phyloP scores from a whole-genome alignment of 2,113 vertebrate species.

The Lagopus leucura region DNA sequence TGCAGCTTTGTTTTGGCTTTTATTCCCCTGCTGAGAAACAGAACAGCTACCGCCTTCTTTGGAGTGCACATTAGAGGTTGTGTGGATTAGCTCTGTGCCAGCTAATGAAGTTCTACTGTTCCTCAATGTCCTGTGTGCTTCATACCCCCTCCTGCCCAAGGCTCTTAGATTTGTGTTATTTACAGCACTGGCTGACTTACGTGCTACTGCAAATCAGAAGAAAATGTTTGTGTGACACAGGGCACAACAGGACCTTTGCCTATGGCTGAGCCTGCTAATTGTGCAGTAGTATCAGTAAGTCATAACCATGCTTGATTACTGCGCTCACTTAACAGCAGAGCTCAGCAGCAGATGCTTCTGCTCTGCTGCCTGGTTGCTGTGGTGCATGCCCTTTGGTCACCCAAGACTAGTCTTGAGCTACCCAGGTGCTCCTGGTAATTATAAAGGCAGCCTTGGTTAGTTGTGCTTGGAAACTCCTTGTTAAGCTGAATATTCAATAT shows the following conservation, averaged over 20 bases:
- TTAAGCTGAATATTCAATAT: not conserved
- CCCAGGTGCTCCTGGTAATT: not conserved
- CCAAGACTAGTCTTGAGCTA: not conserved
- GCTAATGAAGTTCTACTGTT: conserved; percentile 8
- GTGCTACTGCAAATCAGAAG: not conserved
- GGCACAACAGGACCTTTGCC: not conserved
- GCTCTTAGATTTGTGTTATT: not conserved
- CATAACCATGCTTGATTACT: not conserved
- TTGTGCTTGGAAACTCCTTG: not conserved
- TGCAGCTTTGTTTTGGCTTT: not conserved
- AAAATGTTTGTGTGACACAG: not conserved
- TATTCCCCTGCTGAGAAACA: not conserved
- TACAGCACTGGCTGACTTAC: not conserved
- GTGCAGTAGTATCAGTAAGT: not conserved
- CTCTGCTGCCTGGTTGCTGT: not conserved
- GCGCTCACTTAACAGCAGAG: not conserved
- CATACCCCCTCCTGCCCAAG: not conserved
- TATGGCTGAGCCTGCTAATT: not conserved
- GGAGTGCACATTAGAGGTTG: not conserved
- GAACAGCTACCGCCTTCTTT: not conserved
- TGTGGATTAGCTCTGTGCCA: not conserved
- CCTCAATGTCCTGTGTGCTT: not conserved
- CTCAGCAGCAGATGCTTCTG: not conserved
- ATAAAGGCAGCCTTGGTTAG: not conserved
- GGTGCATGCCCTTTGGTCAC: rapidly evolving